Conservation (phyloP, 2,797 vertebrate genomes). For the Pangasius djambal region DNA sequence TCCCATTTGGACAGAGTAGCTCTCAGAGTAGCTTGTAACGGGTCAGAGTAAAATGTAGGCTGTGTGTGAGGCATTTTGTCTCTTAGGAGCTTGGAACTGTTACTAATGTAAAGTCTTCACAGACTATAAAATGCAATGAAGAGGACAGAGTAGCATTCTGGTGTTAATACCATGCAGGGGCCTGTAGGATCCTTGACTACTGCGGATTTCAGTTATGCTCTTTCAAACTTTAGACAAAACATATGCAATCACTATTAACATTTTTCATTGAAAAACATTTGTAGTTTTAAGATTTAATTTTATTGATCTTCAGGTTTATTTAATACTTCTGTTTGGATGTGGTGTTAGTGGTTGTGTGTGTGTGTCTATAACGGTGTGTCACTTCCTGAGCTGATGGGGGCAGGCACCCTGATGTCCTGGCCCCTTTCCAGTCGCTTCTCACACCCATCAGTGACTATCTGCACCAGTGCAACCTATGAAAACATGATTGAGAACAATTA, state of each 20-base stretch:
- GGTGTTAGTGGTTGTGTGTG: neutral
- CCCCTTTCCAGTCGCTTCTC: slow-evolving; percentile 90
- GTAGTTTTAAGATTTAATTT: neutral
- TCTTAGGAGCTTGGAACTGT: slow-evolving; percentile 27
- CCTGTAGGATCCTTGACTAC: neutral
- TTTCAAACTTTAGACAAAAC: neutral
- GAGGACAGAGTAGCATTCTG: neutral
- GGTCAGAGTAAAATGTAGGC: neutral
- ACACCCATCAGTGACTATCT: slow-evolving; percentile 87
- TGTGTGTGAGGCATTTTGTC: neutral
- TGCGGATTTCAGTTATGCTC: neutral
- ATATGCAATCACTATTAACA: neutral
- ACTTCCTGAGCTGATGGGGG: neutral
- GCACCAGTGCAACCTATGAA: slow-evolving; percentile 87
- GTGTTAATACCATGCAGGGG: neutral
- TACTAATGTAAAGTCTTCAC: slow-evolving; percentile 48
- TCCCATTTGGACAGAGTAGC: neutral
- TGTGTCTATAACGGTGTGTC: neutral
- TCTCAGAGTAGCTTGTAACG: neutral
- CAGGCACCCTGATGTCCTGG: slow-evolving; percentile 88
- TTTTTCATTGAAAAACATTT: neutral
- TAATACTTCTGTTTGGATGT: neutral
- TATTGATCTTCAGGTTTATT: neutral
- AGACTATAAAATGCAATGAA: neutral
- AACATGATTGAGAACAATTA: neutral